phyloP scores from a whole-genome alignment of 2,888 invertebrate species.

The Aleiodes testaceus region DNA sequence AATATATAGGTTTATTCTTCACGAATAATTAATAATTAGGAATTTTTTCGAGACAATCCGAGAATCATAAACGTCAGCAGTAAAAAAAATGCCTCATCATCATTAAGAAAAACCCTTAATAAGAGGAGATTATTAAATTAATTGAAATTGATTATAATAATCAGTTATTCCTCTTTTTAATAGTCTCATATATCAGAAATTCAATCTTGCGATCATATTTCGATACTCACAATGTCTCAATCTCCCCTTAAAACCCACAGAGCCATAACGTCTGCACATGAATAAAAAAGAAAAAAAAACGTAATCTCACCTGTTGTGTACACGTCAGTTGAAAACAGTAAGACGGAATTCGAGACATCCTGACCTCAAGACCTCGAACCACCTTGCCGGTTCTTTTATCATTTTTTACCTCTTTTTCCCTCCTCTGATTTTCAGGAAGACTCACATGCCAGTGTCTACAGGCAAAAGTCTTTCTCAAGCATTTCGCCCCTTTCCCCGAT shows the following conservation, averaged over 20 bases:
- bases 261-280: conserved; percentile 21
- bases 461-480: not conserved
- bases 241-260: conserved; percentile 4
- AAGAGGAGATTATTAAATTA: no score
- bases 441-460: not conserved
- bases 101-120: no score
- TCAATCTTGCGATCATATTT: conserved; percentile 20
- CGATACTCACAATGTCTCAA: conserved; percentile 9
- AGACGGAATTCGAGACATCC: conserved; percentile 49
- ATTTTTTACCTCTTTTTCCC: conserved; percentile 5
- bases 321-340: conserved; percentile 24
- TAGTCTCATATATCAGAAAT: conserved; percentile 12
- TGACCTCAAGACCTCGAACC: conserved; percentile 57
- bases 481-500: conserved; percentile 2
- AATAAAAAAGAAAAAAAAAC: not conserved
- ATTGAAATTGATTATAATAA: no score
- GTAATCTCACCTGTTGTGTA: conserved; percentile 22
- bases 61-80: no score
- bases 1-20: no score
- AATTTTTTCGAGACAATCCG: no score
- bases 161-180: not conserved
- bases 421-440: conserved; percentile 5
- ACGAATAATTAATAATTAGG: no score
- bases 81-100: no score
- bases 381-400: conserved; percentile 34